These are phyloP conservation scores for Camponotus pennsylvanicus DNA, from an alignment of 1,140 invertebrate genomes.

Conservation along the genomic window DNA sequence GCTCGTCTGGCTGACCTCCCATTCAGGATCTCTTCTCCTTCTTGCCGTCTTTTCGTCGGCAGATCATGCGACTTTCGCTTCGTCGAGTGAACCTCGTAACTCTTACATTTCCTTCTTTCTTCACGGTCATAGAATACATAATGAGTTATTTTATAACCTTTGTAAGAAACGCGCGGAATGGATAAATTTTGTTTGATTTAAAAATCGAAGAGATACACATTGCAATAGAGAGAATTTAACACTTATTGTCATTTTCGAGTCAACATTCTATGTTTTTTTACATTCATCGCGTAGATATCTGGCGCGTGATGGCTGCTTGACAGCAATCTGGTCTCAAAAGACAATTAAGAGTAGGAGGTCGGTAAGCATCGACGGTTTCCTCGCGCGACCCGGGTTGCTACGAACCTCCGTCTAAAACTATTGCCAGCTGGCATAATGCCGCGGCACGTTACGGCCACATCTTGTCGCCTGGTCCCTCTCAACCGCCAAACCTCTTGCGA, in stretches of 20 bases:
- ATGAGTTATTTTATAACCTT: conserved; percentile 28
- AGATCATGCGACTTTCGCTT: conserved; percentile 41
- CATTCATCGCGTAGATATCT: background rate
- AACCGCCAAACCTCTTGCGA: conserved; percentile 84
- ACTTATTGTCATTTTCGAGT: background rate
- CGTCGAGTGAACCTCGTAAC: conserved; percentile 30
- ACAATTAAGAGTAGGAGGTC: conserved; percentile 48
- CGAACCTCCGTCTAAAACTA: conserved; percentile 70
- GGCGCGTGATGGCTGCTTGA: background rate
- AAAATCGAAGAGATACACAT: background rate
- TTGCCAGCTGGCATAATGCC: conserved; percentile 85
- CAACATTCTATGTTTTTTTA: background rate
- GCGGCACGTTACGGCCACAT: conserved; percentile 59
- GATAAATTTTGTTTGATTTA: background rate
- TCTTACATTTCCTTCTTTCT: conserved; percentile 31
- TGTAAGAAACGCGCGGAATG: background rate
- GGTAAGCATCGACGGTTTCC: conserved; percentile 24
- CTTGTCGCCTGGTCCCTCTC: conserved; percentile 65
- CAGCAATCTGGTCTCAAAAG: conserved; percentile 5
- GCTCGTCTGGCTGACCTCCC: conserved; percentile 60
- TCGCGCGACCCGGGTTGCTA: conserved; percentile 42
- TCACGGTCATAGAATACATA: background rate
- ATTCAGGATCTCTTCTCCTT: background rate
- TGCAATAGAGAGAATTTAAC: background rate
- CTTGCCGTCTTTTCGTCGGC: background rate